A percentile compares a stretch with the other conserved stretches of the same genome.
Conservation (phyloP, 1,140 invertebrate genomes). For the Lysiphlebus fabarum region DNA sequence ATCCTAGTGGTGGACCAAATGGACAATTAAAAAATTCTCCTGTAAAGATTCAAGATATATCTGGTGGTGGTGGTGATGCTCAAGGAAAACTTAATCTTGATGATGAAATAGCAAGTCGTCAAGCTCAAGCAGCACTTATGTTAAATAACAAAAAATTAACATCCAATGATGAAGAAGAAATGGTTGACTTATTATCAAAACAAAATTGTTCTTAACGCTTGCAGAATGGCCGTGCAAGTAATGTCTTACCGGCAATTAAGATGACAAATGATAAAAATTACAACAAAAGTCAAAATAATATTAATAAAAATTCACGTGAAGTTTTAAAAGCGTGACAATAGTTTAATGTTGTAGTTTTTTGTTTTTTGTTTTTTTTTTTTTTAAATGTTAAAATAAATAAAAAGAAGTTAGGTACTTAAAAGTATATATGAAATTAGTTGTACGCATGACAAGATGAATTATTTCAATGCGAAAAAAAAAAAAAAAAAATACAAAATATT, state of each 20-base stretch:
- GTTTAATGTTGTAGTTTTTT: too few species aligned
- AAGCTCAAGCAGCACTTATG: conserved; percentile 32
- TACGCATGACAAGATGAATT: too few species aligned
- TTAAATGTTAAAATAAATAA: too few species aligned
- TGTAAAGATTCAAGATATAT: conserved; percentile 30
- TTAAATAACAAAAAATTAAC: conserved; percentile 32
- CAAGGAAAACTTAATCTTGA: conserved; percentile 34
- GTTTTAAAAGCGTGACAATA: too few species aligned
- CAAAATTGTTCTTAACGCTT: conserved; percentile 48
- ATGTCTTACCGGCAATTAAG: conserved; percentile 22
- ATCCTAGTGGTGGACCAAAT: conserved; percentile 34
- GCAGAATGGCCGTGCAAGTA: conserved; percentile 35
- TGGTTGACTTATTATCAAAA: conserved; percentile 39
- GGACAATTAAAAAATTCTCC: conserved; percentile 47
- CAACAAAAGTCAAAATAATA: conserved; percentile 3
- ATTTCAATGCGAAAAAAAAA: too few species aligned
- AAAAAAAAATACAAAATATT: too few species aligned
- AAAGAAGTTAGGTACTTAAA: too few species aligned
- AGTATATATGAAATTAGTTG: too few species aligned
- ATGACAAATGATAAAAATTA: conserved; percentile 7
- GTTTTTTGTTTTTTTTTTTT: too few species aligned
- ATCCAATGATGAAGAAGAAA: conserved; percentile 40
- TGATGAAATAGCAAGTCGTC: conserved; percentile 33
- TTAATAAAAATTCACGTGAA: neutral
- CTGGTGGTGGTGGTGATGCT: conserved; percentile 29